A percentile compares a stretch with the other conserved stretches of the same genome.
These are phyloP conservation scores for Rhea americana DNA, from an alignment of 2,113 vertebrate species.

Conservation along the genomic window DNA sequence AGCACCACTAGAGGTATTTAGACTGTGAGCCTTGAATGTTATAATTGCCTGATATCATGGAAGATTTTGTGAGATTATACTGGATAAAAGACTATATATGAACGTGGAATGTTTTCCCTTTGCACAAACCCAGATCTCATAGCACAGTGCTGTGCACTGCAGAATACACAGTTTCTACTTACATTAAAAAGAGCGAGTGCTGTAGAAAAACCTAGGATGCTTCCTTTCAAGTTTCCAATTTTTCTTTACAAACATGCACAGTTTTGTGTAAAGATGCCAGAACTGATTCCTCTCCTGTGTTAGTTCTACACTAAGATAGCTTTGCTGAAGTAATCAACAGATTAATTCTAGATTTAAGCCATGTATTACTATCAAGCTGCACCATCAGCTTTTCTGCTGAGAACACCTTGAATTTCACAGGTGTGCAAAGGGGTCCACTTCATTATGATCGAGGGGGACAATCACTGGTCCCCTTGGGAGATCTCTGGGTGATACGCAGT, in stretches of 20 bases:
- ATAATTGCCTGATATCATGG: constrained; percentile 29
- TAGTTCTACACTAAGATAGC: neutral
- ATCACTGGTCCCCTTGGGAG: neutral
- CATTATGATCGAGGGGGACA: neutral
- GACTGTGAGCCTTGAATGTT: neutral
- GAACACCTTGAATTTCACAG: neutral
- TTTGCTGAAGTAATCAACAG: neutral
- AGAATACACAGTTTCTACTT: neutral
- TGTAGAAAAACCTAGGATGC: neutral
- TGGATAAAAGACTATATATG: neutral
- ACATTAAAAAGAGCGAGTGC: neutral
- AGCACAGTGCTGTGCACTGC: neutral
- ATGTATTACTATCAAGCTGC: neutral
- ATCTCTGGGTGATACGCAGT: neutral
- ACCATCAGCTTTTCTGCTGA: neutral
- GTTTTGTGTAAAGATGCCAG: neutral
- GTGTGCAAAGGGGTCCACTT: neutral
- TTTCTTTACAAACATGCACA: neutral
- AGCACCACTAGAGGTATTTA: constrained; percentile 23
- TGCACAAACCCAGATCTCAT: neutral
- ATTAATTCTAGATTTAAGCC: constrained; percentile 2
- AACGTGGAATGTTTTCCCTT: neutral
- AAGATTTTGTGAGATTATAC: constrained; percentile 31
- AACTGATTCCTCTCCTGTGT: neutral
- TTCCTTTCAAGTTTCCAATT: constrained; percentile 2